Base-by-base conservation (phyloP, 2,797 vertebrate genomes). In the Valencia hispanica region DNA sequence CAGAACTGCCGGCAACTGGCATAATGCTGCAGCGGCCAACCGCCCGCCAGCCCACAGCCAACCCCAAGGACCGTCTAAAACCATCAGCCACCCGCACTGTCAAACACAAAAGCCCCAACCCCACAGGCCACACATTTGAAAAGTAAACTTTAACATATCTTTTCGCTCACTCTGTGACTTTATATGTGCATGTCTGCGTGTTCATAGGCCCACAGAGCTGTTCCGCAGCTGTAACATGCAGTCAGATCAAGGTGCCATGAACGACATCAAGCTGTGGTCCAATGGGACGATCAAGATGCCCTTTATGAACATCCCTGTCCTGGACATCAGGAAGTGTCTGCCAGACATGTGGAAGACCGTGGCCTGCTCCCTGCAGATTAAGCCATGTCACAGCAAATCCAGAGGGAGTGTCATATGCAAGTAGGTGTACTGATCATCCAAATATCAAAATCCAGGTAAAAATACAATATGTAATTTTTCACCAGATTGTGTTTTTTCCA, bases 271-370 rank as follows among this genome's bases (percentile, higher is more conserved):
- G 89, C 95, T 99, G 3, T 99, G 98, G 98, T 98, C 98, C 88
- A 99, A 98, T 45, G 98, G 98, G 27, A 98, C 96, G 18, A 99
- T 99, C 90, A 97, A 97, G 94, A 99, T 99, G 98, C 98, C 97
- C 0, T 97, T 98, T 89, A 99, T 99, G 96, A 98, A 96, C 93
- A 99, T 99, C 85, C 98, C 98, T 0, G 98, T 99, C 84, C 95
- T 98, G 83, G 97, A 99, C 93, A 99, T 99, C 88, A 95, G 95
- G 86, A 98, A 96, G 90, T 99, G 98, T 88, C 96, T 96, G 0
- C 98, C 98, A 0, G 97, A 99, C 91, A 97, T 97, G 96, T 99
- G 98, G 98, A 99, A 99, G 84, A 97, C 98, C 0, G 95, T 99
- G 72, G 98, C 98, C 77, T 99, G 98, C 70, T 96, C 96, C 0